Evolutionary conservation across 2,113 vertebrate species (phyloP), one percentile per base, ranked within the genome.

Genomic region (Canis aureus): DNA sequence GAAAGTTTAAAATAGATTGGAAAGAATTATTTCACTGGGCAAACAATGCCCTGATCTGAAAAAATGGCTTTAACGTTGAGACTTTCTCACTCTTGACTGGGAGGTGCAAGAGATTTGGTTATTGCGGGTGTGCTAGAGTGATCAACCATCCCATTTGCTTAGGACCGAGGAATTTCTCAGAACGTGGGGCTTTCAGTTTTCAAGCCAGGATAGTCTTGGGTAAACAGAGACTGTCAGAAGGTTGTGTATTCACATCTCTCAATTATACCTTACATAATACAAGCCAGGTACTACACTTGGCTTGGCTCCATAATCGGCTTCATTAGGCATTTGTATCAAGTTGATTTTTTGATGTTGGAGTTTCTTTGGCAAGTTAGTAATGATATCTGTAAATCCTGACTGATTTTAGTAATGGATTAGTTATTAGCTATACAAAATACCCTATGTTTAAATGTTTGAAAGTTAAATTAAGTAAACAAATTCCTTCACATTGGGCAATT

Each of bases 321-420:
- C 64, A 89, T 55, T 89, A 80, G 23, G 25, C 32, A 78, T 66
- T 59, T 78, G 32, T 57, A 82, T 27, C 51, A 29, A 88, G n/a
- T 95, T 93, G 16, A 88, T 74, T 96, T 94, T 62, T 78, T 93
- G 12, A 79, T 66, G 20, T 27, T 8, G 19, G 13, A 25, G 19
- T 96, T 97, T 92, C 67, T 69, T 89, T 79, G 71, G 62, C n/a
- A 94, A 83, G 59, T 92, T 87, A 90, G 35, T 86, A 93, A 74
- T 82, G 23, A 85, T 95, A 67, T 23, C 51, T 92, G 20, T 74
- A 92, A 90, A 94, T 66, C n/a, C 35, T 96, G 55, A 88, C 38
- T 23, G 23, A 78, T 62, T 91, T 94, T 94, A 92, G 23, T 86
- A 62, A 83, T 87, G 27, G 11, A 38, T 95, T 97, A 85, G 86